phyloP scores from a whole-genome alignment of 2,888 invertebrate genomes.

The Plemyria rubiginata region DNA sequence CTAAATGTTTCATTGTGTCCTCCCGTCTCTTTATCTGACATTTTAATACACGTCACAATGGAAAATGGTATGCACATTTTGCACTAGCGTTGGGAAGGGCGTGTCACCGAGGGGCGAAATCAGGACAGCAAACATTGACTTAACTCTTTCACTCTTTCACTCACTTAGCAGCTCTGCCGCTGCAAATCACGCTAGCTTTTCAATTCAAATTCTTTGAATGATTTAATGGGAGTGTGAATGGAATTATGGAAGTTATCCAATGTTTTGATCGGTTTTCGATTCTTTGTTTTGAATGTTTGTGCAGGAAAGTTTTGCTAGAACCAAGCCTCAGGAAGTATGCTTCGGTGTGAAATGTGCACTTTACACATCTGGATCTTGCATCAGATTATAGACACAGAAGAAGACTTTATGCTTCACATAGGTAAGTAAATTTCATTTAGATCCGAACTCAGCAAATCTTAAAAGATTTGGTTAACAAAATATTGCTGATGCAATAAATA shows the following conservation, averaged over 20 bases:
- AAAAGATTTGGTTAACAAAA: no score
- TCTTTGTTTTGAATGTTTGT: neutral
- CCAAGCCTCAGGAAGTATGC: neutral
- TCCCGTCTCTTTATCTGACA: slow-evolving; percentile 25
- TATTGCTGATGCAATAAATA: no score
- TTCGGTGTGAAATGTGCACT: neutral
- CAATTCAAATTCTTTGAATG: slow-evolving; percentile 67
- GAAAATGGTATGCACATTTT: slow-evolving; percentile 60
- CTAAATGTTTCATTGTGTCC: slow-evolving; percentile 24
- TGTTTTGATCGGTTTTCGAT: slow-evolving; percentile 23
- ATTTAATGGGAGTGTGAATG: slow-evolving; percentile 52
- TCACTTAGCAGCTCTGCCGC: slow-evolving; percentile 77
- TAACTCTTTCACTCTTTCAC: slow-evolving; percentile 81
- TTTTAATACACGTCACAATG: slow-evolving; percentile 40
- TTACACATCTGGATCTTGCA: no score
- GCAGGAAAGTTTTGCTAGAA: neutral
- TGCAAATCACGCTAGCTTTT: slow-evolving; percentile 79
- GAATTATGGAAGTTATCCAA: slow-evolving; percentile 27
- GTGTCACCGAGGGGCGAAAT: slow-evolving; percentile 74
- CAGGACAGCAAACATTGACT: slow-evolving; percentile 84
- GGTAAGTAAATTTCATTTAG: no score
- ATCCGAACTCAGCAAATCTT: no score
- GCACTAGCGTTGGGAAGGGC: slow-evolving; percentile 46
- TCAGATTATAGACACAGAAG: slow-evolving; percentile 19
- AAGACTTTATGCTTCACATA: no score